phyloP scores from a whole-genome alignment of 1,140 invertebrate genomes.

The Halyomorpha halys region DNA sequence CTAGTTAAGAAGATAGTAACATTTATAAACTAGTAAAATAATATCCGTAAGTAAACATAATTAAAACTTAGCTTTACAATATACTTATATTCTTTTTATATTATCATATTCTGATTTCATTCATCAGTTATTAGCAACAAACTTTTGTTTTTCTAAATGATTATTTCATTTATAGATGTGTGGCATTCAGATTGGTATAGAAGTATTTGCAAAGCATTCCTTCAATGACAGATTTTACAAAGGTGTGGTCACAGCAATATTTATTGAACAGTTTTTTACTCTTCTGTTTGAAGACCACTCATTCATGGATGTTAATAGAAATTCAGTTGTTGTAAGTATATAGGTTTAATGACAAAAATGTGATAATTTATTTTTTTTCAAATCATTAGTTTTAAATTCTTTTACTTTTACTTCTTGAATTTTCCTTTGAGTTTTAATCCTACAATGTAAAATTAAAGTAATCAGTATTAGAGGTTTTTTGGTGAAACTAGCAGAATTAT shows the following conservation, averaged over 20 bases:
- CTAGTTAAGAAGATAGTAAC: no score
- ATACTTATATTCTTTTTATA: no score
- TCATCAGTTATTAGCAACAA: no score
- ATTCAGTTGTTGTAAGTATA: conserved; percentile 34
- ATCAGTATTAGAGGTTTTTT: no score
- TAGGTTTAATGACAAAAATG: conserved; percentile 30
- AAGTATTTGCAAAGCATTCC: conserved; percentile 31
- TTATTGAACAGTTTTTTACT: conserved; percentile 44
- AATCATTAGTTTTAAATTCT: conserved; percentile 35
- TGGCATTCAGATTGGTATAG: conserved; percentile 35
- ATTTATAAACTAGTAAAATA: no score
- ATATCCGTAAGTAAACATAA: no score
- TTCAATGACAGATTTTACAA: conserved; percentile 47
- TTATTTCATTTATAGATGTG: conserved; percentile 27
- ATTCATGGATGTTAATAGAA: conserved; percentile 43
- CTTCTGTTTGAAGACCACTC: conserved; percentile 56
- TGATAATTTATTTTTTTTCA: conserved; percentile 36
- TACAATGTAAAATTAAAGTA: no score
- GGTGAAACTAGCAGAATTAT: no score
- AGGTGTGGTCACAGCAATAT: conserved; percentile 42
- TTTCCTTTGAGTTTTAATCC: no score
- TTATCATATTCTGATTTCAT: no score
- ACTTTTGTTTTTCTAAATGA: conserved; percentile 25
- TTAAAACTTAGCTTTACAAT: no score
- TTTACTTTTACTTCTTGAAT: no score